Percentiles rank a stretch among this genome's conserved stretches.
These are phyloP conservation scores for Spialia ferax DNA, from an alignment of 2,888 invertebrate species.

Conservation along the genomic window DNA sequence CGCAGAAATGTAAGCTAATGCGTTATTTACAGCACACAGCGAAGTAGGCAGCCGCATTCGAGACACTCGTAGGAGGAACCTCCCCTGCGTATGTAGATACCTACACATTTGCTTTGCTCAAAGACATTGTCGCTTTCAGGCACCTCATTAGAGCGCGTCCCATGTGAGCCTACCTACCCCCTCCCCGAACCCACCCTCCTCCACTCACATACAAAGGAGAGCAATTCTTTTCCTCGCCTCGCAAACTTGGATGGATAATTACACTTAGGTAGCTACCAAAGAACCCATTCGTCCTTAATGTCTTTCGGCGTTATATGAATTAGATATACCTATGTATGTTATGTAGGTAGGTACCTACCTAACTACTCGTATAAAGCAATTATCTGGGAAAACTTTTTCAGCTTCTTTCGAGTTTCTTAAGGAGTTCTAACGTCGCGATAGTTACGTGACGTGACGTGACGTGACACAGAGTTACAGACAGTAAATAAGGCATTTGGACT, in stretches of 20 bases:
- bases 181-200: constrained; percentile 51
- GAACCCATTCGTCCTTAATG: constrained; percentile 67
- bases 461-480: constrained; percentile 5
- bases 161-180: constrained; percentile 81
- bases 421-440: background rate
- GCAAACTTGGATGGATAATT: constrained; percentile 84
- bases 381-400: constrained; percentile 33
- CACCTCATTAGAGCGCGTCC: constrained; percentile 87
- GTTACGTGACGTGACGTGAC: constrained; percentile 27
- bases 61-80: constrained; percentile 54
- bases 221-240: constrained; percentile 83
- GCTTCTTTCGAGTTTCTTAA: constrained; percentile 15
- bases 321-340: constrained; percentile 25
- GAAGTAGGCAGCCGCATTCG: constrained; percentile 25
- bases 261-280: constrained; percentile 72
- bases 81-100: constrained; percentile 80
- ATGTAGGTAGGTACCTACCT: no score
- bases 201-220: constrained; percentile 67
- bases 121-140: constrained; percentile 87
- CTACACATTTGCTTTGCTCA: constrained; percentile 85
- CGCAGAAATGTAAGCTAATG: constrained; percentile 35
- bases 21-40: constrained; percentile 38
- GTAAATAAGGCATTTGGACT: constrained; percentile 55
- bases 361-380: constrained; percentile 34
- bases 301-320: constrained; percentile 48